Evolutionary conservation across 2,888 invertebrate genomes (phyloP), one percentile per base, ranked within the genome.

Genomic region (Leptogaster cylindrica): DNA sequence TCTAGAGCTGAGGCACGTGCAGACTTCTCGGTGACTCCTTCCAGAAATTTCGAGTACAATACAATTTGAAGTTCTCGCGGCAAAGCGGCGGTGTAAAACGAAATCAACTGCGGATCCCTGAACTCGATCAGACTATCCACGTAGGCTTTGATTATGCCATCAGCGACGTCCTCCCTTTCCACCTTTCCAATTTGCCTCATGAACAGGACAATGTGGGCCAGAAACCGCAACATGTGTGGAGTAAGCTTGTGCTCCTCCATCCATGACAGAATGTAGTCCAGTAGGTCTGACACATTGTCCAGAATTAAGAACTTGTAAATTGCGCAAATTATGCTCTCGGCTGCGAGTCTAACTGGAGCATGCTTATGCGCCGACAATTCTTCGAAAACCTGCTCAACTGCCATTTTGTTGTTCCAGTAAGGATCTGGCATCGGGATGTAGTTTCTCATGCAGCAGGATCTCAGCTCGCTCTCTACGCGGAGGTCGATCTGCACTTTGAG

Each of bases 281-380:
- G 85, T 63, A 96, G 82, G 50, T 87, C 83, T 10, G 86, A 83
- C n/a, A 90, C 83, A 75, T 93, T 89, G 72, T 93, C 92, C 2
- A 95, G 82, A 78, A 97, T 95, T 18, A 97, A 81, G 76, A 88
- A 87, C 73, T 93, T 91, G 78, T 96, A 95, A 68, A 95, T 89
- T 5, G 88, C 82, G 75, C 91, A 90, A 73, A 90, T 87, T 44
- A 89, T 86, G 68, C 87, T 84, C 74, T 84, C 84, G 7, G 88
- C 84, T 18, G 75, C 76, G 18, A 77, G 75, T 0, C 83, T 77
- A 50, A 88, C 83, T 10, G 78, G 75, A 3, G 82, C 76, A 76
- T 86, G 85, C 70, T 84, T 83, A 52, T 86, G 86, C 0, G 88
- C 84, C 69, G 87, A 85, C 4, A 92, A 79, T 73, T 87, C 86